Percentiles rank a stretch among this genome's conserved stretches.
Conservation (phyloP, 2,797 vertebrate species). For the Orestias chungarensis region DNA sequence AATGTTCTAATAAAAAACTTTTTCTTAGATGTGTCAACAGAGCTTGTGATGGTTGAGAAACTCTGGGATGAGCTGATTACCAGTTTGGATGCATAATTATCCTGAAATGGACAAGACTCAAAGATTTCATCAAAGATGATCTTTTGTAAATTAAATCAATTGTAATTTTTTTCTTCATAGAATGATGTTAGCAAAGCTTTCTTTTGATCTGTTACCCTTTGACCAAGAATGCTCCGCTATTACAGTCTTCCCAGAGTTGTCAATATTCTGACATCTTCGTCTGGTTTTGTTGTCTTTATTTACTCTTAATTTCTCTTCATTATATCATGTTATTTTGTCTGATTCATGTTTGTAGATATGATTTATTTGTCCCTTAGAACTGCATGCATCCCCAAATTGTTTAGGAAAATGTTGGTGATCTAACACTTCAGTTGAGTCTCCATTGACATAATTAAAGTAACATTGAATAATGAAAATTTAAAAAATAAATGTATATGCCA, state of each 20-base stretch:
- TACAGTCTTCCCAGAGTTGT: background rate
- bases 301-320: no score
- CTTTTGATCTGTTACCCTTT: background rate
- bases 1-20: background rate
- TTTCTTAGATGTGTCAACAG: background rate
- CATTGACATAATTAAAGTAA: background rate
- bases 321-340: no score
- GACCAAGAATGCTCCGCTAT: background rate
- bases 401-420: background rate
- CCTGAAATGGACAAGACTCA: background rate
- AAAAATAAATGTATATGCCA: background rate
- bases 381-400: background rate
- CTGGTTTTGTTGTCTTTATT: background rate
- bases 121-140: background rate
- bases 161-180: background rate
- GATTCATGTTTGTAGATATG: background rate
- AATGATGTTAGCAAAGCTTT: background rate
- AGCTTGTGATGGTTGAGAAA: background rate
- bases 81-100: background rate
- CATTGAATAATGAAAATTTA: background rate
- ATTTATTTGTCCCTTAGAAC: background rate
- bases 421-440: background rate
- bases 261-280: background rate
- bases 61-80: fast-evolving
- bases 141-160: background rate